Evolutionary conservation across 2,888 invertebrate genomes (phyloP).

Genomic region (Polydrusus pterygomalis): DNA sequence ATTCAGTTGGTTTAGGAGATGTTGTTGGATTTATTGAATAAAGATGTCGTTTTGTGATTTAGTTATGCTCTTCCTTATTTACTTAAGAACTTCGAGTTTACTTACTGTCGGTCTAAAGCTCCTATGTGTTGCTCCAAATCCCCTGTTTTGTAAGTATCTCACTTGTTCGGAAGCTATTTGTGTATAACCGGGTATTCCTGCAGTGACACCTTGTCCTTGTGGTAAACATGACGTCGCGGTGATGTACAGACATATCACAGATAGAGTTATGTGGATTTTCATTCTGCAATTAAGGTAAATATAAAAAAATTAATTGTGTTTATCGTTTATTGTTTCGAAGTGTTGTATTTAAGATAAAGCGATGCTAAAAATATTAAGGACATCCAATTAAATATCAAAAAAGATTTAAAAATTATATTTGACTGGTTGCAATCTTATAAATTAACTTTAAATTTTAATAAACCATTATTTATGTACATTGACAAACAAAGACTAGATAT

Average conservation of each 20-base stretch:
- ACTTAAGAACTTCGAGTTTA: not conserved
- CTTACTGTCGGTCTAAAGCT: conserved; percentile 58
- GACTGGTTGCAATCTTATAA: too few relatives aligned
- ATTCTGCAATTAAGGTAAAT: conserved; percentile 55
- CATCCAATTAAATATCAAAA: too few relatives aligned
- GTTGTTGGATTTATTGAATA: too few relatives aligned
- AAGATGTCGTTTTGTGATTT: too few relatives aligned
- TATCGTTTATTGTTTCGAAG: too few relatives aligned
- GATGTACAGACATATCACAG: conserved; percentile 39
- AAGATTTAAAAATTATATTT: too few relatives aligned
- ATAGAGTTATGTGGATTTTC: conserved; percentile 53
- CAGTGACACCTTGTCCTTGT: conserved; percentile 55
- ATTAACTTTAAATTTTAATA: too few relatives aligned
- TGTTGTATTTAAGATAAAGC: too few relatives aligned
- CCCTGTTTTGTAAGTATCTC: conserved; percentile 58
- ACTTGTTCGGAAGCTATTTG: conserved; percentile 56
- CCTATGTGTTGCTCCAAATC: conserved; percentile 58
- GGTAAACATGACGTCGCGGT: conserved; percentile 53
- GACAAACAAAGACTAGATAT: too few relatives aligned
- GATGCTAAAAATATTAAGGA: too few relatives aligned
- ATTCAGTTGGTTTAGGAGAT: not conserved
- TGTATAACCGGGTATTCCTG: conserved; percentile 57
- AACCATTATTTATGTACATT: too few relatives aligned
- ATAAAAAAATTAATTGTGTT: too few relatives aligned
- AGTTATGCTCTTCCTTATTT: not conserved